Base-by-base conservation (phyloP, 1,140 invertebrate species). In the Drosophila azteca region DNA sequence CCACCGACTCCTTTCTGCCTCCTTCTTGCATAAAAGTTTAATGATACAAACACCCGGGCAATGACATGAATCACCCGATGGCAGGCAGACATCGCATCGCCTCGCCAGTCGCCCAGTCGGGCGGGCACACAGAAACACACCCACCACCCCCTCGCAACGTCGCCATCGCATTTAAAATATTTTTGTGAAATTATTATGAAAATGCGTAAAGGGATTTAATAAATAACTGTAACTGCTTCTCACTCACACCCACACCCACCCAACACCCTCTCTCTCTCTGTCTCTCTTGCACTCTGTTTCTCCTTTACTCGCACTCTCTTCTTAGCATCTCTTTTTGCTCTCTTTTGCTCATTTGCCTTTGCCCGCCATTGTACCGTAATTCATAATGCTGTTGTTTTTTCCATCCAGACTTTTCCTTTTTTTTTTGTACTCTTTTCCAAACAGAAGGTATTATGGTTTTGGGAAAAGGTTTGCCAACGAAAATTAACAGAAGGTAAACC, bases 151-250 rank as follows among this genome's bases (percentile, higher is more conserved):
- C 35, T 11, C 4, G 0, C 11, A 31, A 49, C 55, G 57, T 64
- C 69, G 55, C 55, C 52, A 45, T 75, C 70, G 76, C 82, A 76
- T 90, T 90, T 90, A 79, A 90, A 90, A 87, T 87, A 79, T 87
- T 85, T 13, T 87, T 78, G 63, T 85, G 75, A 82, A 90, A 85
- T 90, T 84, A 88, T 90, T 90, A 90, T 90, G 84, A 90, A 90
- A 90, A 90, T 90, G 89, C 84, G 89, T 90, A 90, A 90, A 90
- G 89, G 89, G 89, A 90, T 90, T 90, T 89, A 90, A 90, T 90
- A 90, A 90, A 90, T 90, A 90, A 90, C 84, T 89, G 80, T 90
- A 85, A 90, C 89, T 90, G 88, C 80, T 89, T 75, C 75, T 62
- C 65, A 64, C 82, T 78, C 62, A 63, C 53, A 74, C 62, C 46